Base-by-base conservation (phyloP, 53 echinoderm and acorn worm species). In the Mesocentrotus franciscanus region DNA sequence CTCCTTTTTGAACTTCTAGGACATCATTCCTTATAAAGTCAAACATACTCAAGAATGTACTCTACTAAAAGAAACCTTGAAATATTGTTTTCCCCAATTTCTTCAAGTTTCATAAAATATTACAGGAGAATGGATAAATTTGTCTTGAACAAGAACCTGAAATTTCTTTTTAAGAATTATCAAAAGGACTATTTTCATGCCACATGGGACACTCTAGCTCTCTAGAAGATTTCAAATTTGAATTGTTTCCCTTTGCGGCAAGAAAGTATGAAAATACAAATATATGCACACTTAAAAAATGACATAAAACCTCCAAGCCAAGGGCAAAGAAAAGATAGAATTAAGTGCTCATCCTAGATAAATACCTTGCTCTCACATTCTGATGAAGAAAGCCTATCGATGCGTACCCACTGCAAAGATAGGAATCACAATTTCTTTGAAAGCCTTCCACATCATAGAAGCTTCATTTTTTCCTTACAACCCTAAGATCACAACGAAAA, bases 301-400 rank as follows among this genome's bases (percentile, higher is more conserved):
- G 92, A 92, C 26, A 72, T 92, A 72, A 71, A 55, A 55, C 56
- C 68, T 74, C 2, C 22, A 58, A 60, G 79, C 93, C 93, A 81
- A 81, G 79, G 93, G 93, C 93, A 81, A 79, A 26, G 61, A 81
- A 93, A 81, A 76, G 93, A 81, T 32, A 93, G 93, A 81, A 78
- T 93, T 93, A 93, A 93, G 93, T 93, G 93, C 93, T 93, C 81
- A 93, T 93, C 93, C 81, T 56, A 13, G 81, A 93, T 81, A 93
- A 93, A 93, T 79, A 93, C 55, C 36, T 93, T 60, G 30, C 93
- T 93, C 93, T 81, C 93, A 93, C 93, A 92, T 72, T 92, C 68
- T 61, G 35, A 74, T 55, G 75, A 56, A 56, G 74, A 92, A 72
- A 92, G 74, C 72, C 56, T 64, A 56, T 22, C 0, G 24, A 56